These are phyloP conservation scores for Clarias batrachus DNA, from an alignment of 2,113 vertebrate species.

Conservation along the genomic window DNA sequence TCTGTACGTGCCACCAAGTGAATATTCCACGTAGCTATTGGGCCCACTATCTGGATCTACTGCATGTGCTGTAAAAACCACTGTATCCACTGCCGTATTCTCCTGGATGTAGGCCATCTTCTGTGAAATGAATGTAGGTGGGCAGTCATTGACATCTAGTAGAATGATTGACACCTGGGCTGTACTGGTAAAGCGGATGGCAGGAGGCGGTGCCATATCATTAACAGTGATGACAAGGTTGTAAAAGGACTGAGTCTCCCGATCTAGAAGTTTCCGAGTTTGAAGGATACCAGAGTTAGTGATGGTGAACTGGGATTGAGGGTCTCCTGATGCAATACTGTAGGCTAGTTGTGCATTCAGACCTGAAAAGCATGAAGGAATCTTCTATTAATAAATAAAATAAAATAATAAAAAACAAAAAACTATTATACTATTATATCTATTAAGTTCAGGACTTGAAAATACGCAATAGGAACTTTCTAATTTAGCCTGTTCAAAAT, in stretches of 20 bases:
- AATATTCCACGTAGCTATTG: constrained; percentile 95
- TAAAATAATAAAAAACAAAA: background rate
- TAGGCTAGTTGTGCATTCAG: constrained; percentile 83
- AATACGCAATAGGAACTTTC: background rate
- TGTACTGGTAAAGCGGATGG: constrained; percentile 83
- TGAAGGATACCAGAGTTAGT: constrained; percentile 75
- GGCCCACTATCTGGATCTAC: constrained; percentile 89
- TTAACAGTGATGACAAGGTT: constrained; percentile 87
- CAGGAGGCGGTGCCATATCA: constrained; percentile 75
- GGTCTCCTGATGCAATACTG: constrained; percentile 86
- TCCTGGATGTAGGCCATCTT: constrained; percentile 88
- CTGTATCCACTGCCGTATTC: constrained; percentile 86
- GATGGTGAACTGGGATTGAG: constrained; percentile 80
- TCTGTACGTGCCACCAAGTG: constrained; percentile 72
- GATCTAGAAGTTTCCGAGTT: constrained; percentile 79
- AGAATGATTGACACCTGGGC: constrained; percentile 93
- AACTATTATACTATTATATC: background rate
- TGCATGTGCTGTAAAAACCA: constrained; percentile 85
- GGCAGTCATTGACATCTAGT: constrained; percentile 90
- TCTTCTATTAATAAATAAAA: background rate
- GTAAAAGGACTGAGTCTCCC: constrained; percentile 94
- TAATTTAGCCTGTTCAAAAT: background rate
- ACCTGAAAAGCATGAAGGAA: constrained; percentile 69
- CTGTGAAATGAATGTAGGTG: constrained; percentile 85
- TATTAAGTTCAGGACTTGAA: background rate